Percentiles rank a stretch among this genome's conserved stretches.
These are phyloP conservation scores for Cricetomys ansorgei DNA, from an alignment of 2,113 vertebrate species.

Conservation along the genomic window DNA sequence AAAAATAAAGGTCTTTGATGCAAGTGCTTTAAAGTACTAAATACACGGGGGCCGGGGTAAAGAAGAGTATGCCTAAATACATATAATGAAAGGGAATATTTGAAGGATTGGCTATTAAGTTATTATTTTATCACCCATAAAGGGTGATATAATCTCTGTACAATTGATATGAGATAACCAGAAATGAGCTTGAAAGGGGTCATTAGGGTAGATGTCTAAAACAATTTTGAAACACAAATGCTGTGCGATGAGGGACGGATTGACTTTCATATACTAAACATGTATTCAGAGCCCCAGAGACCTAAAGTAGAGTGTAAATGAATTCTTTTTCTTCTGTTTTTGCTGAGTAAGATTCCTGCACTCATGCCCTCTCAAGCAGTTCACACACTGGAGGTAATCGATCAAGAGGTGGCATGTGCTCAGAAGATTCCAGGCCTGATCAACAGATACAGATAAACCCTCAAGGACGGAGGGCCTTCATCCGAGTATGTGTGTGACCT, in stretches of 20 bases:
- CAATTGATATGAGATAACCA: background rate
- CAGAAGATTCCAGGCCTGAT: constrained; percentile 18
- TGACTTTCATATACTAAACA: background rate
- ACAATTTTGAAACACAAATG: constrained; percentile 21
- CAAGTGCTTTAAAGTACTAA: background rate
- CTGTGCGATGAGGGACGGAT: background rate
- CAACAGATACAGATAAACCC: constrained; percentile 36
- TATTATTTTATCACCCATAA: background rate
- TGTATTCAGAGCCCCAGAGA: constrained; percentile 24
- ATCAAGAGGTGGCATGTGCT: background rate
- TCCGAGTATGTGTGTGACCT: background rate
- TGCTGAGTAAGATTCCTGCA: constrained; percentile 50
- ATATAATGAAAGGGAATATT: background rate
- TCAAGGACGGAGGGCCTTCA: background rate
- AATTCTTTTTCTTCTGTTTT: constrained; percentile 63
- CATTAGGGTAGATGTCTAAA: background rate
- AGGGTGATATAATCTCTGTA: background rate
- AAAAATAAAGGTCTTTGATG: constrained; percentile 7
- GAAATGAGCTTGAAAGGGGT: constrained; percentile 24
- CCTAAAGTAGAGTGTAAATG: background rate
- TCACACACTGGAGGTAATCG: background rate
- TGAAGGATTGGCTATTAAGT: constrained; percentile 35
- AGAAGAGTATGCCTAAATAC: background rate
- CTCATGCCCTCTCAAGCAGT: constrained; percentile 17
- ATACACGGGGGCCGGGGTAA: background rate